Conservation (phyloP, 2,888 invertebrate species). For the Ypsolopha scabrella region DNA sequence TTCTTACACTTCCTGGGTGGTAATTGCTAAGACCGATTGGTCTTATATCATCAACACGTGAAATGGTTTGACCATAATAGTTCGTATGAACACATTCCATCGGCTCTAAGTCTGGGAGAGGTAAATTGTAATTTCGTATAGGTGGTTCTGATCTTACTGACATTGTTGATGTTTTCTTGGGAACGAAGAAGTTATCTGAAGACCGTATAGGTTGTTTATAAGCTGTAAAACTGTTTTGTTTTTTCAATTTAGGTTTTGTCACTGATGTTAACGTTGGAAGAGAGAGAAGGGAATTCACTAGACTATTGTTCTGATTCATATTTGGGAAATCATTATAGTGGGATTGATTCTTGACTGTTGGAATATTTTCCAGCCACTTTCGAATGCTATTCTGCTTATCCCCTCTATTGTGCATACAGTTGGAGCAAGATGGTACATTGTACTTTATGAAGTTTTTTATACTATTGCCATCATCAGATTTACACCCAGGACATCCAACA, state of each 20-base stretch:
- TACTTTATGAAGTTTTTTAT: slow-evolving; percentile 50
- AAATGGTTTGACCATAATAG: slow-evolving; percentile 38
- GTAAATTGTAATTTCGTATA: slow-evolving; percentile 48
- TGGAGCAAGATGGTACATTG: slow-evolving; percentile 60
- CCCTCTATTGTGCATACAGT: slow-evolving; percentile 68
- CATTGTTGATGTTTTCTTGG: slow-evolving; percentile 28
- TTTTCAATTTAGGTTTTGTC: slow-evolving; percentile 24
- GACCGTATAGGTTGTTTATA: slow-evolving; percentile 10
- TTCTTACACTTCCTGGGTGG: slow-evolving; percentile 29
- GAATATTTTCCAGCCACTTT: slow-evolving; percentile 82
- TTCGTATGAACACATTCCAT: slow-evolving; percentile 23
- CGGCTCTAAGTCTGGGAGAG: slow-evolving; percentile 46
- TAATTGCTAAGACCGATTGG: slow-evolving; percentile 37
- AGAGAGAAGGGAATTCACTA: slow-evolving; percentile 44
- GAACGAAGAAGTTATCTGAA: not conserved
- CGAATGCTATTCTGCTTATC: slow-evolving; percentile 81
- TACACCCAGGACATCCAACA: slow-evolving; percentile 77
- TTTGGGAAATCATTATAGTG: slow-evolving; percentile 34
- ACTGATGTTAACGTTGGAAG: slow-evolving; percentile 22
- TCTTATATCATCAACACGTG: slow-evolving; percentile 36
- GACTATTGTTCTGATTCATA: slow-evolving; percentile 24
- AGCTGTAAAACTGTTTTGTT: slow-evolving; percentile 50
- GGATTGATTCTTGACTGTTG: slow-evolving; percentile 43
- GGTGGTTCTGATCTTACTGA: slow-evolving; percentile 60
- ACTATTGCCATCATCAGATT: slow-evolving; percentile 33